Base-by-base conservation (phyloP, 2,888 invertebrate genomes). In the Dorcus hopei region DNA sequence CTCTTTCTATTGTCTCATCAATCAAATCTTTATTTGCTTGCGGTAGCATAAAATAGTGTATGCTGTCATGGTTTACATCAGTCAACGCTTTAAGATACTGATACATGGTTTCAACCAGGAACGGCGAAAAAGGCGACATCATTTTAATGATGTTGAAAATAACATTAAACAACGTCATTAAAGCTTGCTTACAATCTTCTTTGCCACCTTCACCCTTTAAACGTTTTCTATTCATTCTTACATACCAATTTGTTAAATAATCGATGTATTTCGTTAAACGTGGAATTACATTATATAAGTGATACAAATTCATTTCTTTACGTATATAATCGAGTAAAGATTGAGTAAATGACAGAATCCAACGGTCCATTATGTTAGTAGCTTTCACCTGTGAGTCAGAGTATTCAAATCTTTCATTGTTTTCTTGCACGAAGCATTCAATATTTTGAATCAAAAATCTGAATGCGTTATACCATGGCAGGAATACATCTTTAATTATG, bases 81-180 rank as follows among this genome's bases (percentile, higher is more conserved):
- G 90, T 78, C 38, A 94, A 80, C 66, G 87, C 82, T 41, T 87
- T 85, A 63, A 99, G 78, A 57, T 91, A 90, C 77, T 95, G 93
- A 79, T 94, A 99, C 87, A 99, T 95, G 60, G 90, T 86, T 78
- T 99, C 99, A 0, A 95, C 91, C 54, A 99, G 82, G 79, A 94
- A 99, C 0, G 99, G 99, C 0, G 97, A 95, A 77, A 98, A 98
- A 0, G 99, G 97, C 1, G 98, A 93, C 93, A 99, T 97, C 70
- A 97, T 87, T 68, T 91, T 85, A 0, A 90, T 87, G 87, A 99
- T 93, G 53, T 91, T 88, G 72, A 89, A 90, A 38, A 99, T 80
- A 0, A 98, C 94, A 68, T 88, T 86, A 74, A 90, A 96, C 7
- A 99, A 82, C 0, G 97, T 95, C 66, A 91, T 88, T 55, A 99